These are phyloP conservation scores for Drosophila limbata DNA, from an alignment of 2,888 invertebrate genomes.

Conservation along the genomic window DNA sequence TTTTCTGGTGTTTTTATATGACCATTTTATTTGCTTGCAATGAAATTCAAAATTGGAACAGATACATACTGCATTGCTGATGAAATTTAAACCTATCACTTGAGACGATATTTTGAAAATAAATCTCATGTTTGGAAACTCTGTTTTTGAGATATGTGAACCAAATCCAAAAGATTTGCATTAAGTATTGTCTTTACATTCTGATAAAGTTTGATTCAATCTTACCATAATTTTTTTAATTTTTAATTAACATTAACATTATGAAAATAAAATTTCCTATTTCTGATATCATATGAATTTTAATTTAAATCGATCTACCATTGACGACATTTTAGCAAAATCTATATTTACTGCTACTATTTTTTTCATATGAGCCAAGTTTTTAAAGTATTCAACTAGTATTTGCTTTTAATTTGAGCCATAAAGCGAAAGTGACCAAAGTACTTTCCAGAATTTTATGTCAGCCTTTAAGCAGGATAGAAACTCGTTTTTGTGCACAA, in stretches of 20 bases:
- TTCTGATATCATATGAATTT: background rate
- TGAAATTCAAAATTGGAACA: too few relatives aligned
- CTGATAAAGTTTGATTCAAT: too few relatives aligned
- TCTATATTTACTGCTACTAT: background rate
- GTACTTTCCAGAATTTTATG: conserved; percentile 17
- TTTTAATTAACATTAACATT: background rate
- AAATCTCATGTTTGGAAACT: too few relatives aligned
- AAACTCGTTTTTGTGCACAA: conserved; percentile 34
- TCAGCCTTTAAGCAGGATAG: conserved; percentile 20
- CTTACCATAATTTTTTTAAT: too few relatives aligned
- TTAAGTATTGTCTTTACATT: too few relatives aligned
- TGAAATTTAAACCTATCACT: too few relatives aligned
- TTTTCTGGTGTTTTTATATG: background rate
- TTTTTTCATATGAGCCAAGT: conserved; percentile 1
- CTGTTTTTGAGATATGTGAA: too few relatives aligned
- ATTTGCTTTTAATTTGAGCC: conserved; percentile 37
- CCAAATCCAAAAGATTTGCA: too few relatives aligned
- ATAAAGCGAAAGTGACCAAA: conserved; percentile 40
- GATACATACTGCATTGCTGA: too few relatives aligned
- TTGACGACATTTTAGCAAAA: background rate
- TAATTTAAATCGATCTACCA: background rate
- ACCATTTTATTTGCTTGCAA: background rate
- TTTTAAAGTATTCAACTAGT: conserved; percentile 24
- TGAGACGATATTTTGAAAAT: too few relatives aligned
- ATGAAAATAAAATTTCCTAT: background rate